Base-by-base conservation (phyloP, 2,888 invertebrate genomes). In the Parascotia fuliginaria region DNA sequence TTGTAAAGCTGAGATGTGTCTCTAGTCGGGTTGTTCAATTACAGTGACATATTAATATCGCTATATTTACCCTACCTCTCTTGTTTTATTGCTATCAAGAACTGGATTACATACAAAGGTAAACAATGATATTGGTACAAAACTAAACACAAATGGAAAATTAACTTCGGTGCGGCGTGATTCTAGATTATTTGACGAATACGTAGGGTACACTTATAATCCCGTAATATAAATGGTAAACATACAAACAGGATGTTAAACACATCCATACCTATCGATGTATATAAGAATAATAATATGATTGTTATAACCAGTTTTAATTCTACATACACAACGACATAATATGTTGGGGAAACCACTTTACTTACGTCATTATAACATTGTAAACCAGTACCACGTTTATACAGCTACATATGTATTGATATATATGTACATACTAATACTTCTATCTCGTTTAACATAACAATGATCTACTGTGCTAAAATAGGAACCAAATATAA, bases 261-360 rank as follows among this genome's bases (percentile, higher is more conserved):
- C 12, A 33, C 13, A 39, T 39, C n/a, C n/a, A n/a, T n/a, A 33
- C 22, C 29, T 32, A 46, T 19, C 9, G 15, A 33, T 5, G 11
- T 24, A 44, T 55, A 42, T 39, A 36, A 43, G 19, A 32, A 14
- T 42, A 39, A 40, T 9, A 45, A 33, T 37, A 47, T 31, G 5
- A 36, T 39, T 39, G 14, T 22, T 15, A 54, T 45, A 50, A 12
- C 13, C 24, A 27, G 34, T 44, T 57, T 36, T 49, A 58, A 43
- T 36, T 43, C 42, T 34, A 50, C 19, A 43, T 19, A 34, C 36
- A 36, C 39, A 22, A 39, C 15, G 32, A 16, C 34, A 45, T 9
- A 27, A 15, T 37, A 29, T 24, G 11, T 48, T 27, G 14, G 19
- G 44, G 38, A 15, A 27, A 31, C 44, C 9, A 45, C 32, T 38